phyloP scores from a whole-genome alignment of 2,113 vertebrate genomes.

The Pongo abelii region DNA sequence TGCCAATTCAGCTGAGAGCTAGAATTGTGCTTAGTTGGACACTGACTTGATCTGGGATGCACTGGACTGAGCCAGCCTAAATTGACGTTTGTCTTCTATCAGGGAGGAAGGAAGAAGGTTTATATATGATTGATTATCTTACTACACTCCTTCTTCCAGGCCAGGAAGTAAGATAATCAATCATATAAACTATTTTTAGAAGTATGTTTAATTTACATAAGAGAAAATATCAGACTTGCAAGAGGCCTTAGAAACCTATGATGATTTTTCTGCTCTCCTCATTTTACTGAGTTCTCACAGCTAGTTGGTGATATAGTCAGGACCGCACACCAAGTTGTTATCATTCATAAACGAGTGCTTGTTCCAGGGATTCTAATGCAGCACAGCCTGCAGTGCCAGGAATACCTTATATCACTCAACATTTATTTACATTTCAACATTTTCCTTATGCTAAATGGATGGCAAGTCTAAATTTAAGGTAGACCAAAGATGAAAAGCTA shows the following conservation, averaged over 20 bases:
- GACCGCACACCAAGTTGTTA: not conserved
- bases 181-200: slow-evolving; percentile 22
- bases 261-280: slow-evolving; percentile 15
- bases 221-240: not conserved
- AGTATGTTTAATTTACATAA: slow-evolving; percentile 2
- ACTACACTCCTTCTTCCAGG: too few relatives aligned
- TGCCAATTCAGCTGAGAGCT: not conserved
- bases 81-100: not conserved
- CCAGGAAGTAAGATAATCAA: not conserved
- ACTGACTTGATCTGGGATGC: not conserved
- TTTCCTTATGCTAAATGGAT: not conserved
- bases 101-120: not conserved
- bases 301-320: not conserved
- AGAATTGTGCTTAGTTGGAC: not conserved
- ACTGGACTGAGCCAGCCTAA: not conserved
- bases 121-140: too few relatives aligned
- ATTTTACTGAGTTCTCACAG: not conserved
- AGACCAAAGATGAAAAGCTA: not conserved
- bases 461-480: not conserved
- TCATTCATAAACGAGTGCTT: not conserved
- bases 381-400: not conserved
- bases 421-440: not conserved
- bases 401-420: not conserved
- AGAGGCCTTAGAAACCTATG: not conserved
- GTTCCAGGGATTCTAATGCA: not conserved